A percentile compares a stretch with the other conserved stretches of the same genome.
Evolutionary conservation across 2,888 invertebrate genomes (phyloP).

Genomic region (Spatulosminthurus flaviceps): DNA sequence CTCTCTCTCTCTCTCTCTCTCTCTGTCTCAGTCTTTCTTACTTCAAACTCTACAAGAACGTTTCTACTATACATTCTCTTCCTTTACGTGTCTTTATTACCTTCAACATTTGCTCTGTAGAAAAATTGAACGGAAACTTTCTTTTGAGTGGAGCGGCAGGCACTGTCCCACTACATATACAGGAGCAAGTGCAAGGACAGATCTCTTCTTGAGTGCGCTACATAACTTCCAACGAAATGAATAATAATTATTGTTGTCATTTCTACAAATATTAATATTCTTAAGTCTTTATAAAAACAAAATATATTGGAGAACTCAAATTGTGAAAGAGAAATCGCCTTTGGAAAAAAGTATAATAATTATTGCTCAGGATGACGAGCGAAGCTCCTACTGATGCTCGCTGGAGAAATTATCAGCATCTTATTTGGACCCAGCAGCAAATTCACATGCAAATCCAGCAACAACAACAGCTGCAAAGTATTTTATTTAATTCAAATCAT

Average conservation of each 20-base stretch:
- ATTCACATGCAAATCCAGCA: constrained; percentile 63
- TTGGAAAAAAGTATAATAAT: too few species aligned
- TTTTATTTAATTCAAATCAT: neutral
- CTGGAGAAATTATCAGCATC: constrained; percentile 62
- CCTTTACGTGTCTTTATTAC: neutral
- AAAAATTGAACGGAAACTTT: too few species aligned
- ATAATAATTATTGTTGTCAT: too few species aligned
- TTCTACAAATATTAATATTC: too few species aligned
- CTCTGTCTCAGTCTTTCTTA: neutral
- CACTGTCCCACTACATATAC: too few species aligned
- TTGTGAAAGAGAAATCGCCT: too few species aligned
- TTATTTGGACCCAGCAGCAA: constrained; percentile 63
- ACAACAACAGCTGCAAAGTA: constrained; percentile 50
- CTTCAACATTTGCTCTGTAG: too few species aligned
- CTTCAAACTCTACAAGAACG: neutral
- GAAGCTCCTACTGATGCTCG: constrained; percentile 54
- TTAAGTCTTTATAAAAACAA: too few species aligned
- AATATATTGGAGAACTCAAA: neutral
- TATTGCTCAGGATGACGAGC: constrained; percentile 31
- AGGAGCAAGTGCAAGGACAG: too few species aligned
- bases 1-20: too few species aligned
- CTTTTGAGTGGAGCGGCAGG: too few species aligned
- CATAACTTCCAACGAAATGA: too few species aligned
- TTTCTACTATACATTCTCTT: neutral
- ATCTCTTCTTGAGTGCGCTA: neutral